These are phyloP conservation scores for Ivindomyrus marchei DNA, from an alignment of 2,113 vertebrate species.

Conservation along the genomic window DNA sequence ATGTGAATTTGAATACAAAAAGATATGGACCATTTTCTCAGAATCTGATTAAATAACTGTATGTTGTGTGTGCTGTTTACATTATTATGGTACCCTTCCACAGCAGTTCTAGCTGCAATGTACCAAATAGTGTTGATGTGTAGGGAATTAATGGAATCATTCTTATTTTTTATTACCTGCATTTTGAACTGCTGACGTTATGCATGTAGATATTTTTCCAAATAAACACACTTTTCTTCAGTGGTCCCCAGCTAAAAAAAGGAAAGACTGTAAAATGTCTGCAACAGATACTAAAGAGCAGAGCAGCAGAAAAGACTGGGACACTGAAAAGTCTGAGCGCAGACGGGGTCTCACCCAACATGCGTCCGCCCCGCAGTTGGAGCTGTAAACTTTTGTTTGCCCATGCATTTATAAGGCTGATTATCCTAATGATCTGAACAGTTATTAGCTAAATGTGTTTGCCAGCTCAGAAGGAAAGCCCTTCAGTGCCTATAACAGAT, in stretches of 20 bases:
- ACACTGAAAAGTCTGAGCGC: not conserved
- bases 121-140: not conserved
- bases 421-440: slow-evolving; percentile 13
- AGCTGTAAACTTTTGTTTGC: slow-evolving; percentile 14
- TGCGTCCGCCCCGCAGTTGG: not conserved
- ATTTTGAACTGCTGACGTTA: not conserved
- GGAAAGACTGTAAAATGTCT: not conserved
- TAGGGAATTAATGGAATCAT: not conserved
- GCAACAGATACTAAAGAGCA: not conserved
- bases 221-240: not conserved
- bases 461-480: not conserved
- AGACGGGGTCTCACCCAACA: not conserved
- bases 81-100: not conserved
- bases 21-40: not conserved
- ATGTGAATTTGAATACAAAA: not conserved
- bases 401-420: slow-evolving; percentile 7
- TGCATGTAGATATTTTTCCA: not conserved
- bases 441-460: slow-evolving; percentile 19
- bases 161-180: not conserved
- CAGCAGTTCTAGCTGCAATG: not conserved
- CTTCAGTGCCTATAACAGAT: not conserved
- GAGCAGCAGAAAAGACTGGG: not conserved
- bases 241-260: not conserved
- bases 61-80: not conserved
- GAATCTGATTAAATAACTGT: not conserved